Base-by-base conservation (phyloP, 2,888 invertebrate genomes). In the Nomada ferruginata region DNA sequence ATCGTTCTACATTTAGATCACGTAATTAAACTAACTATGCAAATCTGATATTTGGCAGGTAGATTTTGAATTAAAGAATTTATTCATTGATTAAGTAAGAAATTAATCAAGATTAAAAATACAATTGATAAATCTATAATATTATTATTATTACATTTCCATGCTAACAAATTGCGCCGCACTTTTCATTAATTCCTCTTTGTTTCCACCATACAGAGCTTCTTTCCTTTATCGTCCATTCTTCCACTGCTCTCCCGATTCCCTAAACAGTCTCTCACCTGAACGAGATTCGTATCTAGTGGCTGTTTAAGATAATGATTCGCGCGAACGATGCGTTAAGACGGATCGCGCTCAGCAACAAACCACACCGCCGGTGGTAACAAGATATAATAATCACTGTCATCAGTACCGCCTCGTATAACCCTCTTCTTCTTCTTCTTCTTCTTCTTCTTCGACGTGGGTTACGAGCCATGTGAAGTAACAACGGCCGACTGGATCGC, bases 321-420 rank as follows among this genome's bases (percentile, higher is more conserved):
- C 82, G 80, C 87, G 79, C 83, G 87, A 83, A 88, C 83, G 89
- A 88, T 82, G 89, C 87, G 87, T 88, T 88, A 88, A 86, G 76
- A 73, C 77, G 82, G 66, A 66, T 77, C 79, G 65, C 72, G 83
- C 79, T 82, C 82, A 70, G 81, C 87, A 78, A 83, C 78, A 74
- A 86, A 76, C 77, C 69, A 53, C 85, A 85, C 69, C 83, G 85
- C 76, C 82, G 86, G 88, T 88, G 88, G 89, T 89, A 88, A 88
- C 89, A 88, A 88, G 87, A 88, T 89, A 88, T 88, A 88, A 89
- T 88, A 87, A 88, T 88, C 87, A 89, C 87, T 89, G 87, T 89
- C 88, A 88, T 89, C 86, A 89, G 82, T 82, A 76, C 74, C 79
- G 82, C 68, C 85, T 83, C 73, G 83, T 79, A 78, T 80, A 82